Percentiles rank a stretch among this genome's conserved stretches.
Evolutionary conservation across 2,797 vertebrate species (phyloP).

Genomic region (Taeniopygia guttata): DNA sequence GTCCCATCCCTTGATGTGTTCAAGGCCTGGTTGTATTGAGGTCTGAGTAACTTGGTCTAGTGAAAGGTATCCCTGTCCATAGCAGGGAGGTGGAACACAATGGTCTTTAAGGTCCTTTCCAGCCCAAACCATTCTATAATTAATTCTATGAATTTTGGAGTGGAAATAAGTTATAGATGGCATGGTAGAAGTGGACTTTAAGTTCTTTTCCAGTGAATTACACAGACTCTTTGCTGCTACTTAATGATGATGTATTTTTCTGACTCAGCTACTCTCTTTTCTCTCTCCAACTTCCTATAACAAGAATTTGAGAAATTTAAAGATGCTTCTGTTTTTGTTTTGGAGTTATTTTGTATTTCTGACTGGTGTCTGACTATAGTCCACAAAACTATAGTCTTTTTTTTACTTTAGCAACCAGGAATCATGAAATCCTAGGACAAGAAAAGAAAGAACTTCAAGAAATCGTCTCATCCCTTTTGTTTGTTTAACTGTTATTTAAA

Average conservation of each 20-base stretch:
- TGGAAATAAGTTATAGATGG: not conserved
- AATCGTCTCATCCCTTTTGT: not conserved
- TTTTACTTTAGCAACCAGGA: not conserved
- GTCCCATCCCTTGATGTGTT: not conserved
- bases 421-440: not conserved
- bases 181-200: not conserved
- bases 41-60: not conserved
- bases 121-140: not conserved
- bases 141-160: not conserved
- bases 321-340: not conserved
- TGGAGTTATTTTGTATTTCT: not conserved
- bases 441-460: not conserved
- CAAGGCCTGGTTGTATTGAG: not conserved
- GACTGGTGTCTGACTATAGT: not conserved
- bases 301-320: not conserved
- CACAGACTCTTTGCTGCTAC: not conserved
- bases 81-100: not conserved
- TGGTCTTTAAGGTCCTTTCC: not conserved
- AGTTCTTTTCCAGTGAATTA: not conserved
- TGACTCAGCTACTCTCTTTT: not conserved
- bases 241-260: not conserved
- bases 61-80: not conserved
- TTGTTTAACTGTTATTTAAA: constrained; percentile 29
- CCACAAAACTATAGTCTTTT: not conserved
- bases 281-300: not conserved